phyloP scores from a whole-genome alignment of 1,140 invertebrate genomes.

The Bombus fervidus region DNA sequence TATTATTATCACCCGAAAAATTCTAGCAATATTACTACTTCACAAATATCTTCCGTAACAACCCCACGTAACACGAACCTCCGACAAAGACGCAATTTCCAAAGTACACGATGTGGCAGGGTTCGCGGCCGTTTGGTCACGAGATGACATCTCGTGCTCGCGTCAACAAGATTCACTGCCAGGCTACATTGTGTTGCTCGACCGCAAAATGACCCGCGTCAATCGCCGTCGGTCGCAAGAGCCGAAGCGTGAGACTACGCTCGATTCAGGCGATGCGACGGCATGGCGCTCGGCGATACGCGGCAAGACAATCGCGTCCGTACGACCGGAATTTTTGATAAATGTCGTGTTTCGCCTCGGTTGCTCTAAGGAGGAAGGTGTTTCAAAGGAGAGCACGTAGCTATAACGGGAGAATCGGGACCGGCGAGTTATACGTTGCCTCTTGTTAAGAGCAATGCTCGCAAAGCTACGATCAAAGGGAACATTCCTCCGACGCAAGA shows the following conservation, averaged over 20 bases:
- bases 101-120: neutral
- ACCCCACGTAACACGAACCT: no score
- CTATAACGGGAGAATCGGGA: constrained; percentile 49
- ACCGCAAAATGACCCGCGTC: constrained; percentile 46
- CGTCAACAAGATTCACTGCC: constrained; percentile 29
- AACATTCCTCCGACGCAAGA: constrained; percentile 66
- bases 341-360: constrained; percentile 47
- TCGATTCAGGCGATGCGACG: neutral
- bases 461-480: constrained; percentile 68
- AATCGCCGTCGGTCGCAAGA: constrained; percentile 27
- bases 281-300: neutral
- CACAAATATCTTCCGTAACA: neutral
- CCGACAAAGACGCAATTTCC: neutral
- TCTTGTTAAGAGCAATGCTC: constrained; percentile 60
- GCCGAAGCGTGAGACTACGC: neutral
- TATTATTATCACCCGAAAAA: neutral
- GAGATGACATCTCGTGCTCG: constrained; percentile 31
- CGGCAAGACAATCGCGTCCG: constrained; percentile 7
- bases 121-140: neutral
- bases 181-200: constrained; percentile 23
- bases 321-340: constrained; percentile 48
- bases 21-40: neutral
- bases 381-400: constrained; percentile 54
- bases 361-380: neutral
- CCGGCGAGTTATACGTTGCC: constrained; percentile 52